Conservation (phyloP, 2,797 vertebrate genomes). For the Enteromius thamalakanensis region DNA sequence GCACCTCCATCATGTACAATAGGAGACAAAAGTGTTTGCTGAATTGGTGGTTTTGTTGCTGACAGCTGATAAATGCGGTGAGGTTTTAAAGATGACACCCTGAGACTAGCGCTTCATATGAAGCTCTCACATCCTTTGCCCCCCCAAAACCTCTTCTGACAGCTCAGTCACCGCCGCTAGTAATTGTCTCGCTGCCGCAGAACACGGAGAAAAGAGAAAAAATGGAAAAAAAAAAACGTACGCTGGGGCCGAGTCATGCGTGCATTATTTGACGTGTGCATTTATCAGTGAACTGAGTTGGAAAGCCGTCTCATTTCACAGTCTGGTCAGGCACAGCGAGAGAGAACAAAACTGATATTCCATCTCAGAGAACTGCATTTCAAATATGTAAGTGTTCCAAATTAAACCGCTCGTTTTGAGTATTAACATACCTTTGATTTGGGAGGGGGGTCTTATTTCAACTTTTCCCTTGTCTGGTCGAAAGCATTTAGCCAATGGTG, state of each 20-base stretch:
- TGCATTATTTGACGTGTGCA: constrained; percentile 72
- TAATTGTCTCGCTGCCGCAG: constrained; percentile 69
- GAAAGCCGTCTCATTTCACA: constrained; percentile 70
- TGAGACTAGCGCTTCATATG: constrained; percentile 64
- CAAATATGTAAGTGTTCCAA: constrained; percentile 60
- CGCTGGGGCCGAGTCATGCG: constrained; percentile 65
- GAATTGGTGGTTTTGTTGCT: constrained; percentile 79
- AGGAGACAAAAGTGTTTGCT: constrained; percentile 72
- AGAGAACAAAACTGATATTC: constrained; percentile 65
- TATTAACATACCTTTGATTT: constrained; percentile 56
- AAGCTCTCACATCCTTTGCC: constrained; percentile 62
- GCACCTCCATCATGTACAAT: constrained; percentile 62
- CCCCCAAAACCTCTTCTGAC: constrained; percentile 71
- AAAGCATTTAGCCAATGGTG: constrained; percentile 70
- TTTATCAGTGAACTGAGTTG: constrained; percentile 68
- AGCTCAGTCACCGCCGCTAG: constrained; percentile 66
- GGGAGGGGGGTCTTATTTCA: constrained; percentile 49
- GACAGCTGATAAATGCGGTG: constrained; percentile 77
- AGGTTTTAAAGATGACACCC: constrained; percentile 76
- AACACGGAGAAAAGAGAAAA: constrained; percentile 31
- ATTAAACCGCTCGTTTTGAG: constrained; percentile 43
- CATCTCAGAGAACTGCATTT: constrained; percentile 62
- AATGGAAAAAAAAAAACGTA: constrained; percentile 28
- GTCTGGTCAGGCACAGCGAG: constrained; percentile 62
- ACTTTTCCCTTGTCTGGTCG: constrained; percentile 56